A percentile compares a stretch with the other conserved stretches of the same genome.
phyloP scores from a whole-genome alignment of 2,797 vertebrate species.

The Pangasius sanitwongsei region DNA sequence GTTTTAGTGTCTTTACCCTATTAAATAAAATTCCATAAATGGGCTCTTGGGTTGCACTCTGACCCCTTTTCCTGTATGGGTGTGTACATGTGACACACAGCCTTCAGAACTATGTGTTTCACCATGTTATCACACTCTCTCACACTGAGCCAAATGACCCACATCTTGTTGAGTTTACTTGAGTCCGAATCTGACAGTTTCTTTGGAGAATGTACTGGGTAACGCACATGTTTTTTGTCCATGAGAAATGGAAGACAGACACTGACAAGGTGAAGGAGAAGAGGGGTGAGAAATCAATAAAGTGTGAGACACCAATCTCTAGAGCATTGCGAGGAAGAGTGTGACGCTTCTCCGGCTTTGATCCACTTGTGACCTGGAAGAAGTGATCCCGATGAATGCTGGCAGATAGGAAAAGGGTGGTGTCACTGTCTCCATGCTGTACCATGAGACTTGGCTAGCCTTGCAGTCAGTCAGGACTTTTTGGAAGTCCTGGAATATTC shows the following conservation, averaged over 20 bases:
- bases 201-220: not conserved
- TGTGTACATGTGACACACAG: constrained; percentile 26
- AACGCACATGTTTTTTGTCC: constrained; percentile 6
- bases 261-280: constrained; percentile 26
- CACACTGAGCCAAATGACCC: constrained; percentile 14
- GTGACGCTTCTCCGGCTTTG: constrained; percentile 16
- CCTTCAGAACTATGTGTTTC: constrained; percentile 34
- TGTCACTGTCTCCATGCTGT: constrained; percentile 44
- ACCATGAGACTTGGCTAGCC: constrained; percentile 22
- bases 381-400: constrained; percentile 39
- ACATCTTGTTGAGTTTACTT: constrained; percentile 17
- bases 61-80: constrained; percentile 37
- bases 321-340: constrained; percentile 32
- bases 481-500: constrained; percentile 46
- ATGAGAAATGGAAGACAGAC: not conserved
- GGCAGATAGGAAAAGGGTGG: constrained; percentile 40
- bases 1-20: constrained; percentile 37
- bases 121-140: constrained; percentile 34
- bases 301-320: constrained; percentile 15
- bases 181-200: not conserved
- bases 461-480: constrained; percentile 39
- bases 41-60: constrained; percentile 23
- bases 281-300: constrained; percentile 10
- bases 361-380: constrained; percentile 29
- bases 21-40: constrained; percentile 39